Evolutionary conservation across 2,797 vertebrate species (phyloP).

Genomic region (Gymnopithys bicolor): DNA sequence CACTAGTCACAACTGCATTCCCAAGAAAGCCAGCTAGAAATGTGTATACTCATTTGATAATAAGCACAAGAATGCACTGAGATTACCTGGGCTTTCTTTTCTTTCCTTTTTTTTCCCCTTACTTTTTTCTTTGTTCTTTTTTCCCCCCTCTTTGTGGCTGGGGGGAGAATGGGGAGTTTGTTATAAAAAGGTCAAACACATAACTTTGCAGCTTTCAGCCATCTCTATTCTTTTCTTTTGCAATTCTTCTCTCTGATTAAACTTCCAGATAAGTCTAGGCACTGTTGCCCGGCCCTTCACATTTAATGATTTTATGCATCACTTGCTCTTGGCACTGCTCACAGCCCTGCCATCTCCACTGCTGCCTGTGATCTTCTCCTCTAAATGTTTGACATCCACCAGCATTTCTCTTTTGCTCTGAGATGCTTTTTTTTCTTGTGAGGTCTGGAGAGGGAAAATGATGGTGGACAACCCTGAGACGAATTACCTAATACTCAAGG

Average conservation of each 20-base stretch:
- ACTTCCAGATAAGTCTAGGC: conserved; percentile 69
- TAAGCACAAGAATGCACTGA: conserved; percentile 25
- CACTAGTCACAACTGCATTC: conserved; percentile 22
- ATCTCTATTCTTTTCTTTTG: conserved; percentile 74
- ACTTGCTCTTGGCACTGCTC: conserved; percentile 60
- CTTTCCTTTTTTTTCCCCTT: background rate
- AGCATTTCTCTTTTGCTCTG: conserved; percentile 15
- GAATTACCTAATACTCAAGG: background rate
- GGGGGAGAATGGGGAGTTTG: conserved; percentile 4
- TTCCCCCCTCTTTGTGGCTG: background rate
- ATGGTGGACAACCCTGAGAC: background rate
- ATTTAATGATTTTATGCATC: conserved; percentile 74
- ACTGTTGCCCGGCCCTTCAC: conserved; percentile 70
- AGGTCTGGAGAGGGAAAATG: background rate
- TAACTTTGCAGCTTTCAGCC: conserved; percentile 70
- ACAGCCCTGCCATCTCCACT: conserved; percentile 65
- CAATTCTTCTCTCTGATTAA: conserved; percentile 74
- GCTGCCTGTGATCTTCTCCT: conserved; percentile 46
- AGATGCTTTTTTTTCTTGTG: conserved; percentile 7
- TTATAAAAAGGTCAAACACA: conserved; percentile 72
- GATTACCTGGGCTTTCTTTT: conserved; percentile 43
- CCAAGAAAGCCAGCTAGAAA: background rate
- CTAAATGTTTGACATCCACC: conserved; percentile 33
- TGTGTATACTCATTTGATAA: conserved; percentile 51
- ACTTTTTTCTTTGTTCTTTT: background rate